These are phyloP conservation scores for Aurelia sp. DNA, from an alignment of 30 jellyfish, hydroid and myxozoan genomes.

Conservation along the genomic window DNA sequence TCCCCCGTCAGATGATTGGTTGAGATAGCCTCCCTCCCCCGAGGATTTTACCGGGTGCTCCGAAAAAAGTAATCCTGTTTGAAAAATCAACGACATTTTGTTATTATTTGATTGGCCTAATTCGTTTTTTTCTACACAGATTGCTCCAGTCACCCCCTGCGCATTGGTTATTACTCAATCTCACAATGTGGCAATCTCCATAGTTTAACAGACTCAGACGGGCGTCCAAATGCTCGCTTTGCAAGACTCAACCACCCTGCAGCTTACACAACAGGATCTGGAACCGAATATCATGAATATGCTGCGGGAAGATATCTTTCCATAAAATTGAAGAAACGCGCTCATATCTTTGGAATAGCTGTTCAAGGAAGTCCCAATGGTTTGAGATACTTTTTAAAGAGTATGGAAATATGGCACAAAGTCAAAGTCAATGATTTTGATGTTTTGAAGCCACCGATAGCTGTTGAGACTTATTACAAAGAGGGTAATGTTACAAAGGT, in stretches of 20 bases:
- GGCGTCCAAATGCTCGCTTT: conserved; percentile 42
- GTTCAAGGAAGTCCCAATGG: conserved; percentile 53
- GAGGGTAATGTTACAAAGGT: conserved; percentile 35
- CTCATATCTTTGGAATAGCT: conserved; percentile 39
- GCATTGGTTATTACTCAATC: conserved; percentile 47
- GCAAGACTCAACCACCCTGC: conserved; percentile 46
- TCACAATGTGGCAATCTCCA: conserved; percentile 54
- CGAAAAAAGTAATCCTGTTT: not conserved
- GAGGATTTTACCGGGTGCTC: too few relatives aligned
- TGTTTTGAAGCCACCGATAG: conserved; percentile 3
- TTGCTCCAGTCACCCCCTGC: conserved; percentile 34
- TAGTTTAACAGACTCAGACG: conserved; percentile 32
- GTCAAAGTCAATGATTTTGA: conserved; percentile 18
- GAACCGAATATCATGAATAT: conserved; percentile 34
- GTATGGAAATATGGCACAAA: conserved; percentile 57
- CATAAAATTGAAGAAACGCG: conserved; percentile 23
- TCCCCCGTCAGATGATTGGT: too few relatives aligned
- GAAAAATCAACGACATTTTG: not conserved
- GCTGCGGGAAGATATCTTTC: conserved; percentile 48
- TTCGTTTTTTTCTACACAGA: conserved; percentile 1
- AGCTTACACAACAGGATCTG: conserved; percentile 22
- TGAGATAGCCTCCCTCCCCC: too few relatives aligned
- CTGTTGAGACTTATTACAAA: conserved; percentile 16
- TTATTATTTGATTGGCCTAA: too few relatives aligned
- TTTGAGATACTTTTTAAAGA: conserved; percentile 27